These are phyloP conservation scores for Cenopis cana DNA, from an alignment of 2,888 invertebrate species.

Conservation along the genomic window DNA sequence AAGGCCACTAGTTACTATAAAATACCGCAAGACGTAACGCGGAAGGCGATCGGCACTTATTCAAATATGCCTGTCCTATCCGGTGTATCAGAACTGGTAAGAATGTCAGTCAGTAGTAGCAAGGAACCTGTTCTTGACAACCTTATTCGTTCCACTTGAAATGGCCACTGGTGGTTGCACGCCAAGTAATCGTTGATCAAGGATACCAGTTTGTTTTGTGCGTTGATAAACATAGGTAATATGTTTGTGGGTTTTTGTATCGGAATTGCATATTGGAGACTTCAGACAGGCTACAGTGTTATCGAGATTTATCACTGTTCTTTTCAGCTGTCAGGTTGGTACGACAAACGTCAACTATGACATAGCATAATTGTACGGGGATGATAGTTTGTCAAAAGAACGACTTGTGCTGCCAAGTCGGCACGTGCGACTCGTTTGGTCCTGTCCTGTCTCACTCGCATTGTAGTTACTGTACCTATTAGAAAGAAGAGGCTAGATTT, in stretches of 20 bases:
- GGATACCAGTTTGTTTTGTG: neutral
- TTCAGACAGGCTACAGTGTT: too few relatives aligned
- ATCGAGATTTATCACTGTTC: too few relatives aligned
- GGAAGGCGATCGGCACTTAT: slow-evolving; percentile 32
- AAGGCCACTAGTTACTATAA: neutral
- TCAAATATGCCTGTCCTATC: slow-evolving; percentile 35
- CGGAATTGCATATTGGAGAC: neutral
- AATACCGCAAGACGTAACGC: slow-evolving; percentile 30
- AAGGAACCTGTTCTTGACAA: slow-evolving; percentile 27
- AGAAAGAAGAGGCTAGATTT: too few relatives aligned
- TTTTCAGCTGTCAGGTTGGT: too few relatives aligned
- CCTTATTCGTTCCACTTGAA: neutral
- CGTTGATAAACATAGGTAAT: slow-evolving; percentile 8
- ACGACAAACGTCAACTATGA: too few relatives aligned
- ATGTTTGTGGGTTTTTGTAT: neutral
- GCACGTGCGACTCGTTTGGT: too few relatives aligned
- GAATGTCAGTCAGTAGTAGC: slow-evolving; percentile 43
- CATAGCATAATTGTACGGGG: too few relatives aligned
- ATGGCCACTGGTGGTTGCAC: neutral
- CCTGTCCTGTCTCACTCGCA: too few relatives aligned
- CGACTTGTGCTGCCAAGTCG: too few relatives aligned
- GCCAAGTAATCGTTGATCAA: neutral
- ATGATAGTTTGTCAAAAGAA: too few relatives aligned
- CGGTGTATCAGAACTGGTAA: slow-evolving; percentile 35
- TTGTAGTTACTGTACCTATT: too few relatives aligned